These are phyloP conservation scores for Thecophora atra DNA, from an alignment of 2,888 invertebrate species.

Conservation along the genomic window DNA sequence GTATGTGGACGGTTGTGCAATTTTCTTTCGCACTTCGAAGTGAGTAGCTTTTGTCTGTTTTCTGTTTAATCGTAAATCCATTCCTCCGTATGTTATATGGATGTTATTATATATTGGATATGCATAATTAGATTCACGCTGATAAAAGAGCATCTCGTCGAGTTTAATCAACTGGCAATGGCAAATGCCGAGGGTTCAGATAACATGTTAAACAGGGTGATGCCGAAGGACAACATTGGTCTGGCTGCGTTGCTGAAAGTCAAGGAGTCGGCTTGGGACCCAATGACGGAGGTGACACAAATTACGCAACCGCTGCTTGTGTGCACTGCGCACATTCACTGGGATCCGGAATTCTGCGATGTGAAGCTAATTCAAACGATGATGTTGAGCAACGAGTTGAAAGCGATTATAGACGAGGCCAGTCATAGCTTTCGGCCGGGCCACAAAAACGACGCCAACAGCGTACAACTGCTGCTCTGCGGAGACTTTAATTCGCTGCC, in stretches of 20 bases:
- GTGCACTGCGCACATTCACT: conserved; percentile 98
- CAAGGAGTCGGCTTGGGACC: conserved; percentile 94
- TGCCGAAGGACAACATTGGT: conserved; percentile 99
- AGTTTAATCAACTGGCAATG: conserved; percentile 98
- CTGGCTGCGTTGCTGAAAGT: conserved; percentile 94
- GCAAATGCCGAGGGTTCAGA: conserved; percentile 97
- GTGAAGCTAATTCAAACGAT: conserved; percentile 99
- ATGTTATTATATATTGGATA: conserved; percentile 35
- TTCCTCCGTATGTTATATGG: too few species aligned
- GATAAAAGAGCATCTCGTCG: conserved; percentile 95
- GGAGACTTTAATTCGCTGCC: conserved; percentile 99
- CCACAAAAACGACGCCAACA: conserved; percentile 76
- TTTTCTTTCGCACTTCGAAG: conserved; percentile 95
- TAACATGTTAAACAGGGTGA: conserved; percentile 97
- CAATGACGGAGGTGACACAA: conserved; percentile 79
- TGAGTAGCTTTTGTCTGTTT: conserved; percentile 71
- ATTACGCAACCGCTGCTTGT: conserved; percentile 89
- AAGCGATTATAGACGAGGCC: conserved; percentile 86
- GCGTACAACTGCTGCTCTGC: conserved; percentile 92
- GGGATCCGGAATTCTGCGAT: conserved; percentile 99
- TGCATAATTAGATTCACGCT: conserved; percentile 83
- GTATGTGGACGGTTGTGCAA: conserved; percentile 99
- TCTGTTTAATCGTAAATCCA: too few species aligned
- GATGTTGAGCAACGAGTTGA: conserved; percentile 96
- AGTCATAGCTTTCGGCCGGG: conserved; percentile 80